These are phyloP conservation scores for Helicoverpa armigera DNA, from an alignment of 1,140 invertebrate species.

Conservation along the genomic window DNA sequence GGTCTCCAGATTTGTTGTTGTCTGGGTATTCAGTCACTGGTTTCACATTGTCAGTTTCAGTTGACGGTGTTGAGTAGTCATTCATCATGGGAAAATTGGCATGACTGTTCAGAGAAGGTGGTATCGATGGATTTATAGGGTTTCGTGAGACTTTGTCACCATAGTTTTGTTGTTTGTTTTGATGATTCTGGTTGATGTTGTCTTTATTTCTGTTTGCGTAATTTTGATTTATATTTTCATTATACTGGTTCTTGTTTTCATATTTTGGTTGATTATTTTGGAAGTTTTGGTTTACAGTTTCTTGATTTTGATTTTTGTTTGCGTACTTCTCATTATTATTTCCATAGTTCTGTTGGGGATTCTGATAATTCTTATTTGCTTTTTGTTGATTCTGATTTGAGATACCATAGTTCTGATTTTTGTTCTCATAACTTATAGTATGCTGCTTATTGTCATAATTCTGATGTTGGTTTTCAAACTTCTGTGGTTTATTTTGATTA, in stretches of 20 bases:
- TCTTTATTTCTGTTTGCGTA: not conserved
- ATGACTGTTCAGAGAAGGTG: conserved; percentile 78
- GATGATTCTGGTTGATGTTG: not conserved
- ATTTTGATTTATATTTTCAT: not conserved
- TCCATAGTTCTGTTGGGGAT: not conserved
- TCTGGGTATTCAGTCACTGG: conserved; percentile 62
- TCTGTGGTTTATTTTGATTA: not conserved
- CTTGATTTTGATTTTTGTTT: conserved; percentile 39
- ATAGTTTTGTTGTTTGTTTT: conserved; percentile 30
- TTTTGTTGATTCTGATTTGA: not conserved
- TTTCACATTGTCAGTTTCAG: conserved; percentile 54
- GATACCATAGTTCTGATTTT: conserved; percentile 1
- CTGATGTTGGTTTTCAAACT: not conserved
- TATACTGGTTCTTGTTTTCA: not conserved
- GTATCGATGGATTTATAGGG: conserved; percentile 51
- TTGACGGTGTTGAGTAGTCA: conserved; percentile 59
- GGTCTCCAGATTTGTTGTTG: conserved; percentile 55
- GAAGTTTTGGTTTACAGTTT: not conserved
- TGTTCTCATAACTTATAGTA: not conserved
- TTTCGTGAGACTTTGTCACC: conserved; percentile 45
- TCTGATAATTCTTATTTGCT: not conserved
- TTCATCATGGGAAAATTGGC: conserved; percentile 84
- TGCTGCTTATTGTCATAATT: not conserved
- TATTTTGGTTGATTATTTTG: not conserved
- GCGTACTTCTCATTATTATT: conserved; percentile 49